These are phyloP conservation scores for Mobula hypostoma DNA, from an alignment of 2,113 vertebrate species.

Conservation along the genomic window DNA sequence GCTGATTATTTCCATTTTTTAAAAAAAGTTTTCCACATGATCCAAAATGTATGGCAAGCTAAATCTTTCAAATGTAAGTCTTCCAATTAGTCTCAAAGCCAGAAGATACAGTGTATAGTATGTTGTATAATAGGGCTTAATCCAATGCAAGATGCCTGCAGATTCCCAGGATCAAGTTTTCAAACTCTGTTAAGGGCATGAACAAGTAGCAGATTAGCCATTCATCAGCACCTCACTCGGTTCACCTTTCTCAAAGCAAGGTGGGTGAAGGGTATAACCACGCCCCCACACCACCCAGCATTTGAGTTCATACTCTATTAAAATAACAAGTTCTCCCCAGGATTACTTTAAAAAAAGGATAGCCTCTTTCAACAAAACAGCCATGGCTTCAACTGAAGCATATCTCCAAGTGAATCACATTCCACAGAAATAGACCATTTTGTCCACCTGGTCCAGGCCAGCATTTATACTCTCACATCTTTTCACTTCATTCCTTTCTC, in stretches of 20 bases:
- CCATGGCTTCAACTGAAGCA: neutral
- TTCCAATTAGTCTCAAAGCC: neutral
- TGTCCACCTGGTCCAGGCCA: neutral
- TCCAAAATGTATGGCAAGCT: too few species aligned
- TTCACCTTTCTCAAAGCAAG: neutral
- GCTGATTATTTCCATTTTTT: too few species aligned
- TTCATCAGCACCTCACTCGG: neutral
- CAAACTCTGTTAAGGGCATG: neutral
- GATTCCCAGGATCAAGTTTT: neutral
- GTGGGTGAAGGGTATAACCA: neutral
- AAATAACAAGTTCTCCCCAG: neutral
- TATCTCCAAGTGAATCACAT: neutral
- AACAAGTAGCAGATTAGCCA: neutral
- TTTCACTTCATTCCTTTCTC: neutral
- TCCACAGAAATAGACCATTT: neutral
- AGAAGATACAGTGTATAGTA: neutral
- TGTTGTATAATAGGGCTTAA: neutral
- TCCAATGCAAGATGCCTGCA: neutral
- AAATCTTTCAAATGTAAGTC: neutral
- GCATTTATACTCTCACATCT: neutral
- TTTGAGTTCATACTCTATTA: neutral
- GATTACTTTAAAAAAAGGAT: neutral
- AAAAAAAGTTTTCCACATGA: too few species aligned
- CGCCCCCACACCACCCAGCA: neutral
- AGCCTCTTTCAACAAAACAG: neutral